phyloP scores from a whole-genome alignment of 2,888 invertebrate species.

The Pandemis cinnamomeana region DNA sequence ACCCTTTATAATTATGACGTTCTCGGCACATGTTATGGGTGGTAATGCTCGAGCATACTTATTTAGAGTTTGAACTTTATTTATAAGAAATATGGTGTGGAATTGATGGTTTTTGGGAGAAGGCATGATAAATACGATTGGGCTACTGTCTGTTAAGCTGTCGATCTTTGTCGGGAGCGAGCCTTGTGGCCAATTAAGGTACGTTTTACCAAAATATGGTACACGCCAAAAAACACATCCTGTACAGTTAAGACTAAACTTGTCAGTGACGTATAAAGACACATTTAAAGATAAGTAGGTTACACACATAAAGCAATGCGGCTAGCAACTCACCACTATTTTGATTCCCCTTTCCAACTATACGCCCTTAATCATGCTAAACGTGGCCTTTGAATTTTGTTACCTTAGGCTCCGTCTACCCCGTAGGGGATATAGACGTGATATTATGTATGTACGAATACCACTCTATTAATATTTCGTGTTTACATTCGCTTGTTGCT shows the following conservation, averaged over 20 bases:
- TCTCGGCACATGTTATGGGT: constrained; percentile 45
- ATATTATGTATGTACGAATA: neutral
- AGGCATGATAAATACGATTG: constrained; percentile 28
- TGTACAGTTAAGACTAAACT: neutral
- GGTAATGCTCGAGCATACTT: constrained; percentile 42
- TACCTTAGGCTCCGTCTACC: too few species aligned
- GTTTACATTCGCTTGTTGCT: constrained; percentile 11
- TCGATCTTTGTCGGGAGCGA: constrained; percentile 25
- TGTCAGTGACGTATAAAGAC: neutral
- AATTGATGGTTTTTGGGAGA: neutral
- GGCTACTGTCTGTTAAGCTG: constrained; percentile 34
- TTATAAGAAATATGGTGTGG: constrained; percentile 43
- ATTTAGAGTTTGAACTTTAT: neutral
- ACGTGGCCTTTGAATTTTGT: too few species aligned
- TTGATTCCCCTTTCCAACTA: too few species aligned
- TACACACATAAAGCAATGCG: too few species aligned
- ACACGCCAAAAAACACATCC: constrained; percentile 8
- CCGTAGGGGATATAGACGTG: too few species aligned
- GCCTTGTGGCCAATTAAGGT: constrained; percentile 23
- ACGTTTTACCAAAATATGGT: constrained; percentile 17
- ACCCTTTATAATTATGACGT: constrained; percentile 46
- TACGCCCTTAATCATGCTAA: too few species aligned
- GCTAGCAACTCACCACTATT: too few species aligned
- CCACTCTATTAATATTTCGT: neutral
- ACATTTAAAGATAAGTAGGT: neutral